A percentile compares a stretch with the other conserved stretches of the same genome.
phyloP scores from a whole-genome alignment of 1,140 invertebrate species.

The Zaprionus vittiger region DNA sequence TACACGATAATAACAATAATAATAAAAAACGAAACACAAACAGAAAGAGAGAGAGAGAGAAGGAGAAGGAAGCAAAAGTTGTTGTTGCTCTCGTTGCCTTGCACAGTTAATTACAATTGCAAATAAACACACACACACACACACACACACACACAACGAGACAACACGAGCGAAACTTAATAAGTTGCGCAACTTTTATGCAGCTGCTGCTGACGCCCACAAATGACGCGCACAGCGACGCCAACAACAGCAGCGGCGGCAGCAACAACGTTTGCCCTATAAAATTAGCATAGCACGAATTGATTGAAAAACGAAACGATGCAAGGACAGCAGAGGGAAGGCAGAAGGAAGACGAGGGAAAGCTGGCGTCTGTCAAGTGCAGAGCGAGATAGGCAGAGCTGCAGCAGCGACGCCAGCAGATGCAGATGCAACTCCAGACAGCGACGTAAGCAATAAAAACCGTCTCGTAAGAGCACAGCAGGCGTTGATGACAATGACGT shows the following conservation, averaged over 20 bases:
- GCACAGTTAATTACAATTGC: conserved; percentile 72
- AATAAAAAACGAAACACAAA: not conserved
- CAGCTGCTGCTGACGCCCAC: conserved; percentile 21
- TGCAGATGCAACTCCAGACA: not conserved
- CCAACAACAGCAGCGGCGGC: not conserved
- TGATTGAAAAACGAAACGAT: conserved; percentile 26
- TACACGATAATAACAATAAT: conserved; percentile 16
- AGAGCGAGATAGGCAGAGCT: not conserved
- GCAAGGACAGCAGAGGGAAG: not conserved
- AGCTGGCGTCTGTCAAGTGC: too few relatives aligned
- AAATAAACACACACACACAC: conserved; percentile 60
- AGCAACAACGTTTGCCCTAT: conserved; percentile 54
- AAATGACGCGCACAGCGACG: too few relatives aligned
- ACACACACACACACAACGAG: conserved; percentile 32
- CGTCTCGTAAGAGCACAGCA: too few relatives aligned
- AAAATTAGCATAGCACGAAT: conserved; percentile 57
- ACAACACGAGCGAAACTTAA: conserved; percentile 10
- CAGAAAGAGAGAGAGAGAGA: conserved; percentile 48
- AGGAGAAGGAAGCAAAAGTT: conserved; percentile 60
- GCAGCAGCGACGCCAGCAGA: not conserved
- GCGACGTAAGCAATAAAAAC: too few relatives aligned
- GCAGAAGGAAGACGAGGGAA: not conserved
- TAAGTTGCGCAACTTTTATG: conserved; percentile 73
- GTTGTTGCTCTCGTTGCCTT: conserved; percentile 1
- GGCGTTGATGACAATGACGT: too few relatives aligned